A percentile compares a stretch with the other conserved stretches of the same genome.
phyloP scores from a whole-genome alignment of 1,140 invertebrate genomes.

The Lordiphosa collinella region DNA sequence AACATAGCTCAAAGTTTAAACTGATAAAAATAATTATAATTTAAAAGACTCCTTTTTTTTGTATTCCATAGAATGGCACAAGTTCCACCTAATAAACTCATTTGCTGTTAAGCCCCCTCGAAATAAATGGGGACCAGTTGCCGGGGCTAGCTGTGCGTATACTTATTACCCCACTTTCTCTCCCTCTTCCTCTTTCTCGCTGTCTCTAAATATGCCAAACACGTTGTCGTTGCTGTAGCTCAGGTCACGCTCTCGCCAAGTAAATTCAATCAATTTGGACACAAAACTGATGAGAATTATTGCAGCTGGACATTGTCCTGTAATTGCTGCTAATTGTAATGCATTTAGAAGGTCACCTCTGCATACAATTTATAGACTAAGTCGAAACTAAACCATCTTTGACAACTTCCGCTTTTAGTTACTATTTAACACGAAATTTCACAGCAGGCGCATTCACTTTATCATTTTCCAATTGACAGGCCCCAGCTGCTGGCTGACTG shows the following conservation, averaged over 20 bases:
- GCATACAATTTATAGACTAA: too few relatives aligned
- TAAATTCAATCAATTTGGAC: conserved; percentile 70
- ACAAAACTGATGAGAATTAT: conserved; percentile 47
- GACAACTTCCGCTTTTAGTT: conserved; percentile 12
- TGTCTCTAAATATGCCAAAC: conserved; percentile 33
- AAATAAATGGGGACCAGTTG: too few relatives aligned
- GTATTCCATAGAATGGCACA: not conserved
- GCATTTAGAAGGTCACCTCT: conserved; percentile 53
- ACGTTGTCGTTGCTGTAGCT: conserved; percentile 26
- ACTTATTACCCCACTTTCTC: conserved; percentile 14
- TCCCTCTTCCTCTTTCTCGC: too few relatives aligned
- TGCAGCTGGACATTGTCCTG: conserved; percentile 41
- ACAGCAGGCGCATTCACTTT: conserved; percentile 40
- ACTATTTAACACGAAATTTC: not conserved
- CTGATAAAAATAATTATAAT: too few relatives aligned
- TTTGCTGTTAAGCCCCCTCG: too few relatives aligned
- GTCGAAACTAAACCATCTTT: conserved; percentile 4
- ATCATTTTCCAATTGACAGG: conserved; percentile 74
- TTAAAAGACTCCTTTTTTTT: too few relatives aligned
- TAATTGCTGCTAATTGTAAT: conserved; percentile 71
- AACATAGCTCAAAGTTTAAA: too few relatives aligned
- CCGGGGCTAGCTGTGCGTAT: conserved; percentile 21
- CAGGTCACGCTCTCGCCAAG: conserved; percentile 55
- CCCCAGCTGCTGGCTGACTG: conserved; percentile 61
- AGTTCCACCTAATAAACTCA: conserved; percentile 2